These are phyloP conservation scores for Labia minor DNA, from an alignment of 2,888 invertebrate species.

Conservation along the genomic window DNA sequence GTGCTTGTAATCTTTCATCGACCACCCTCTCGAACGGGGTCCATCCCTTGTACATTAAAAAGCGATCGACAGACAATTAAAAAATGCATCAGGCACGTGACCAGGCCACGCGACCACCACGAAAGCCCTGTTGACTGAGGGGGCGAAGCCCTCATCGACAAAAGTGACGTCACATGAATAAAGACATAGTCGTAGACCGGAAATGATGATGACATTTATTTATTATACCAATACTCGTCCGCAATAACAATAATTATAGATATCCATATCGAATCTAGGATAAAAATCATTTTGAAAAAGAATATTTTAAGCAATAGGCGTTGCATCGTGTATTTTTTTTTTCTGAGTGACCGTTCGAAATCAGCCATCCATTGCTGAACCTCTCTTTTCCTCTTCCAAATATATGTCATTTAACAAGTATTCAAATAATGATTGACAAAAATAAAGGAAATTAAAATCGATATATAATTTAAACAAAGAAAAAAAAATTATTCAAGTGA, in stretches of 20 bases:
- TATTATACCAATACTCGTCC: not conserved
- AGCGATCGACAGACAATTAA: not conserved
- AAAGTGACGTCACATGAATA: not conserved
- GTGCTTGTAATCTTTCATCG: too few species aligned
- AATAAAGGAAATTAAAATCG: too few species aligned
- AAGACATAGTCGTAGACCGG: not conserved
- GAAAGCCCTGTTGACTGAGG: not conserved
- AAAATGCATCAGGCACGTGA: not conserved
- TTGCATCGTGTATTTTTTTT: too few species aligned
- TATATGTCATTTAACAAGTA: not conserved
- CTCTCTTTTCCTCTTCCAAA: not conserved
- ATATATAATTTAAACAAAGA: too few species aligned
- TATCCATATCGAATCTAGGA: not conserved
- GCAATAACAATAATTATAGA: not conserved
- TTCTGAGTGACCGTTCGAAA: not conserved
- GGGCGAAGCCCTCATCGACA: not conserved
- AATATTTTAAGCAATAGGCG: not conserved
- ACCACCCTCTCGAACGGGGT: too few species aligned
- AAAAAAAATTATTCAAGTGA: too few species aligned
- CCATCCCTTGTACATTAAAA: not conserved
- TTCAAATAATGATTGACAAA: too few species aligned
- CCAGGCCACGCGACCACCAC: not conserved
- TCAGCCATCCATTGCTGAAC: not conserved
- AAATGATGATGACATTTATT: conserved; percentile 13
- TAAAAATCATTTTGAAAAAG: not conserved